A percentile compares a stretch with the other conserved stretches of the same genome.
Conservation (phyloP, 2,888 invertebrate genomes). For the Pristionchus fissidentatus region DNA sequence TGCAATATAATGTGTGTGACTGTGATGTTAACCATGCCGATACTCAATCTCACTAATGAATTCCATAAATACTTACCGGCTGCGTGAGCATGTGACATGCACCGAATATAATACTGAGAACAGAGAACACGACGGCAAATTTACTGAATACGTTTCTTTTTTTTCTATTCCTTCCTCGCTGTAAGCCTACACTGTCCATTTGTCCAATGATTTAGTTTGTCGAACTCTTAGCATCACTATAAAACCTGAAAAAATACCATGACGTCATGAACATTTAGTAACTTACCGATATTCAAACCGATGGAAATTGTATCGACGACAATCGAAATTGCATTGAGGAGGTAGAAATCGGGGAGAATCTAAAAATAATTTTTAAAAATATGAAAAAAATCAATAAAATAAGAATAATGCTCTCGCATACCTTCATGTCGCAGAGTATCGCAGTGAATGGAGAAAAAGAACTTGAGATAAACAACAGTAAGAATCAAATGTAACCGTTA, state of each 20-base stretch:
- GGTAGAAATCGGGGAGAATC: conserved; percentile 23
- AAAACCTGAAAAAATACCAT: background rate
- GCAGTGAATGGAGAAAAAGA: no score
- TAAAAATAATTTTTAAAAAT: no score
- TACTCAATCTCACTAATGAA: no score
- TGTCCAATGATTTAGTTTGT: conserved; percentile 1
- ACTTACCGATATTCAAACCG: background rate
- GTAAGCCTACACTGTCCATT: background rate
- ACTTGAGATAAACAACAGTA: no score
- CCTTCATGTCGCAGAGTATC: no score
- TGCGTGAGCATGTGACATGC: background rate
- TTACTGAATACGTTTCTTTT: background rate
- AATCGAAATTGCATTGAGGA: background rate
- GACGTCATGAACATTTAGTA: background rate
- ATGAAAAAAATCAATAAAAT: no score
- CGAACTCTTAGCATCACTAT: background rate
- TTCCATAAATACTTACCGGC: background rate
- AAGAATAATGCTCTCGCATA: no score
- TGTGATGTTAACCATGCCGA: no score
- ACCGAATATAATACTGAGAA: conserved; percentile 8
- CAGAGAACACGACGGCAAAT: background rate
- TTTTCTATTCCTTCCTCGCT: no score
- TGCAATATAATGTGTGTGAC: no score
- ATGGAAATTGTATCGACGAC: background rate
- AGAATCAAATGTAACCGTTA: no score